phyloP scores from a whole-genome alignment of 2,113 vertebrate species.

The Pterocles burchelli region DNA sequence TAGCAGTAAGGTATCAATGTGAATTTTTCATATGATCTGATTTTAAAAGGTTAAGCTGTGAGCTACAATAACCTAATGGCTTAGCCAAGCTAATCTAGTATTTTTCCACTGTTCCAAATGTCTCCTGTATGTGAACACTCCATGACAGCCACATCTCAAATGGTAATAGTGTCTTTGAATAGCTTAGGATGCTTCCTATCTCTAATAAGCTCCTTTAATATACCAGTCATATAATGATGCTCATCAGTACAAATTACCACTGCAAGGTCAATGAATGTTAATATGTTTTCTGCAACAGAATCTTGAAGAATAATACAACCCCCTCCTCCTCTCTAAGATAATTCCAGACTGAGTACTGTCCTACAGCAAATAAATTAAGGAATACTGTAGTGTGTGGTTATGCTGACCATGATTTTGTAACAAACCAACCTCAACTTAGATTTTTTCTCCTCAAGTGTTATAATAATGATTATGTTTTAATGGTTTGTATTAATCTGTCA shows the following conservation, averaged over 20 bases:
- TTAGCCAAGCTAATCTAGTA: conserved; percentile 37
- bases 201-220: conserved; percentile 61
- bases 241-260: conserved; percentile 50
- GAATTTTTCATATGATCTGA: not conserved
- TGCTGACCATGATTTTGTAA: not conserved
- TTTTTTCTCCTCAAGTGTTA: not conserved
- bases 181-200: not conserved
- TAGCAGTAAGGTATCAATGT: not conserved
- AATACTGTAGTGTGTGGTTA: not conserved
- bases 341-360: conserved; percentile 19
- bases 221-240: conserved; percentile 36
- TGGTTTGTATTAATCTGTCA: not conserved
- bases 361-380: conserved; percentile 39
- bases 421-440: not conserved
- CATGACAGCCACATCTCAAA: conserved; percentile 45
- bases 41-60: conserved; percentile 27
- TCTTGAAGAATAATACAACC: conserved; percentile 22
- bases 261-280: conserved; percentile 51
- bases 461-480: not conserved
- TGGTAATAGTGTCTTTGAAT: conserved; percentile 28
- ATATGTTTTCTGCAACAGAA: conserved; percentile 51
- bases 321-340: conserved; percentile 8
- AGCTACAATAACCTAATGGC: not conserved
- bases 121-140: conserved; percentile 2
- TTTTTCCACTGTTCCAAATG: conserved; percentile 45